Base-by-base conservation (phyloP, 2,797 vertebrate species). In the Telmatherina bonti region DNA sequence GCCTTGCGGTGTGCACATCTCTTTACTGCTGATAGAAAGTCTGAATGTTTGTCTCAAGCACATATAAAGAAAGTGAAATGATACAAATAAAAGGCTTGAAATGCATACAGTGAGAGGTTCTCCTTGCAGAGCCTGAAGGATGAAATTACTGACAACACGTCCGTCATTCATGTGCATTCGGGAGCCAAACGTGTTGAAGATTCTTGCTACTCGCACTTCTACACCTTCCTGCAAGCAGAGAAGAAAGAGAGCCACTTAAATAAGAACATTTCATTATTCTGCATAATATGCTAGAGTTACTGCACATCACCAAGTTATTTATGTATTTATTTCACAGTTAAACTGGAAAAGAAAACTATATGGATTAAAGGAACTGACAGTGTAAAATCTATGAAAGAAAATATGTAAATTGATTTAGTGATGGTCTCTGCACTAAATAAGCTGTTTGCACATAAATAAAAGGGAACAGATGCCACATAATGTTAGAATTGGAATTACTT, bases 161-260 rank as follows among this genome's bases (percentile, higher is more conserved):
- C 98, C 98, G 0, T 99, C 98, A 0, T 99, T 99, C 98, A 99
- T 99, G 89, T 99, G 98, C 98, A 99, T 99, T 30, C 98, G 93
- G 16, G 98, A 97, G 36, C 98, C 98, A 64, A 99, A 99, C 0
- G 98, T 99, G 91, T 99, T 99, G 93, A 99, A 99, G 93, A 99
- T 99, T 70, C 98, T 93, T 1, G 98, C 98, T 85, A 99, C 98
- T 3, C 98, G 92, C 59, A 99, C 98, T 90, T 99, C 97, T n/a
- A 99, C 97, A 7, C 98, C 98, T 90, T 99, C 97, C 98, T 99
- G 92, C 51, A 69, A 78, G 53, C n/a, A 85, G 12, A 85, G 2
- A 72, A 62, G 1, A 67, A 52, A 30, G 5, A 8, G 10, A 22
- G 2, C 45, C 7, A 20, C 49, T 6, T 31, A 22, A 35, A n/a